phyloP scores from a whole-genome alignment of 2,797 vertebrate species.

The Rhinophrynus dorsalis region DNA sequence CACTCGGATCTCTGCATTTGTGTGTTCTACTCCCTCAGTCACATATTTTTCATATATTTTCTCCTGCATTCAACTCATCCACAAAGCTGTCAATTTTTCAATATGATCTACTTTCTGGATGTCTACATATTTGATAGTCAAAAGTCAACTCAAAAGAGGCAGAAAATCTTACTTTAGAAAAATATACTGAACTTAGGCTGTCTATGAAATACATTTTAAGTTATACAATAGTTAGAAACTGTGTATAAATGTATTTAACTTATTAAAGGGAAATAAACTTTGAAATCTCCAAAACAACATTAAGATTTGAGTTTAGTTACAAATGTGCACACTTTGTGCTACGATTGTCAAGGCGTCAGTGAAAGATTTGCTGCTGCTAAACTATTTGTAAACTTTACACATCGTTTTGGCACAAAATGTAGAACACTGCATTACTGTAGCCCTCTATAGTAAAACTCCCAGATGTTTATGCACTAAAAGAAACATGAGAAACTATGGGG shows the following conservation, averaged over 20 bases:
- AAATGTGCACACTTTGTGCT: too few relatives aligned
- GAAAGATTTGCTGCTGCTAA: too few relatives aligned
- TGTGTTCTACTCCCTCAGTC: slow-evolving; percentile 40
- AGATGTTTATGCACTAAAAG: too few relatives aligned
- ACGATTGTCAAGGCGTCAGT: too few relatives aligned
- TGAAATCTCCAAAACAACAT: neutral
- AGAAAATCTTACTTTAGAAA: slow-evolving; percentile 44
- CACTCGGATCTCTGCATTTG: slow-evolving; percentile 57
- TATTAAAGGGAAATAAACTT: slow-evolving; percentile 28
- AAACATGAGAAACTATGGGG: too few relatives aligned
- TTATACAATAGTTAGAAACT: slow-evolving; percentile 14
- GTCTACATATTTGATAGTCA: slow-evolving; percentile 54
- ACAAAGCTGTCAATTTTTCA: slow-evolving; percentile 63
- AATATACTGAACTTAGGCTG: slow-evolving; percentile 50
- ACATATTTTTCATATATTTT: slow-evolving; percentile 58
- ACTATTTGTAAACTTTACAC: too few relatives aligned
- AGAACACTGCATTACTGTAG: too few relatives aligned
- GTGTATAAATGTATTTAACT: slow-evolving; percentile 22
- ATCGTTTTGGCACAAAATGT: too few relatives aligned
- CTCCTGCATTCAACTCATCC: slow-evolving; percentile 57
- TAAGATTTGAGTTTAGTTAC: neutral
- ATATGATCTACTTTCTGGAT: slow-evolving; percentile 53
- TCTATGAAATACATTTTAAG: slow-evolving; percentile 48
- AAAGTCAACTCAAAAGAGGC: slow-evolving; percentile 54
- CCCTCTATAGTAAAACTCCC: too few relatives aligned